Evolutionary conservation across 1,140 invertebrate genomes (phyloP).

Genomic region (Teleogryllus occipitalis): DNA sequence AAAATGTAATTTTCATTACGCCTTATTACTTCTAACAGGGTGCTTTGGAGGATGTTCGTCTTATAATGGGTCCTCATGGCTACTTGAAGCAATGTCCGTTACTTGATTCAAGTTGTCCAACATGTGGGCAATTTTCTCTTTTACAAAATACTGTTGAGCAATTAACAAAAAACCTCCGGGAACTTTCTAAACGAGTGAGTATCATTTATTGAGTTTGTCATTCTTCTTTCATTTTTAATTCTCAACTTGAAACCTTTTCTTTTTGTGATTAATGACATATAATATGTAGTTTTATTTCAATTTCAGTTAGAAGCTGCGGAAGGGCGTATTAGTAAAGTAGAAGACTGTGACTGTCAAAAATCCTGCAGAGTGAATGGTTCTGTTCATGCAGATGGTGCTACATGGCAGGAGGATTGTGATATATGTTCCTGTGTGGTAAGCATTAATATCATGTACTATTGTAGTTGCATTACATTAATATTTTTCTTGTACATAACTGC

Average conservation of each 20-base stretch:
- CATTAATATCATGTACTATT: conserved; percentile 25
- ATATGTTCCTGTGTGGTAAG: conserved; percentile 72
- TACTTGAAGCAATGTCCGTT: conserved; percentile 79
- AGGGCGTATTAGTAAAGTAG: conserved; percentile 61
- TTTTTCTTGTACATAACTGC: conserved; percentile 16
- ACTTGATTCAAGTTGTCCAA: conserved; percentile 76
- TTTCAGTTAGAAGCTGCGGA: conserved; percentile 67
- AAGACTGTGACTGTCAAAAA: conserved; percentile 84
- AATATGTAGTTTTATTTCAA: background rate
- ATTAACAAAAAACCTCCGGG: conserved; percentile 53
- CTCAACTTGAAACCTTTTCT: background rate
- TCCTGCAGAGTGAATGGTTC: conserved; percentile 74
- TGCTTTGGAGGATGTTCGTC: conserved; percentile 74
- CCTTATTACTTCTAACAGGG: conserved; percentile 48
- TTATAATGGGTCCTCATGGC: conserved; percentile 74
- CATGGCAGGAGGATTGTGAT: conserved; percentile 72
- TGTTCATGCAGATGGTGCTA: conserved; percentile 68
- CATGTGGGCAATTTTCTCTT: conserved; percentile 77
- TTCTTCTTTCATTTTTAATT: background rate
- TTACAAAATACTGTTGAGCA: conserved; percentile 66
- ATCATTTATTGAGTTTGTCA: conserved; percentile 22
- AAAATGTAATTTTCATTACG: too few species aligned
- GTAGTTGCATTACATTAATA: background rate
- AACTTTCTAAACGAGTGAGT: conserved; percentile 57
- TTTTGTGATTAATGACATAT: conserved; percentile 26